Evolutionary conservation across 1,140 invertebrate species (phyloP), one percentile per base, ranked within the genome.

Genomic region (Pseudobourletiella spinata): DNA sequence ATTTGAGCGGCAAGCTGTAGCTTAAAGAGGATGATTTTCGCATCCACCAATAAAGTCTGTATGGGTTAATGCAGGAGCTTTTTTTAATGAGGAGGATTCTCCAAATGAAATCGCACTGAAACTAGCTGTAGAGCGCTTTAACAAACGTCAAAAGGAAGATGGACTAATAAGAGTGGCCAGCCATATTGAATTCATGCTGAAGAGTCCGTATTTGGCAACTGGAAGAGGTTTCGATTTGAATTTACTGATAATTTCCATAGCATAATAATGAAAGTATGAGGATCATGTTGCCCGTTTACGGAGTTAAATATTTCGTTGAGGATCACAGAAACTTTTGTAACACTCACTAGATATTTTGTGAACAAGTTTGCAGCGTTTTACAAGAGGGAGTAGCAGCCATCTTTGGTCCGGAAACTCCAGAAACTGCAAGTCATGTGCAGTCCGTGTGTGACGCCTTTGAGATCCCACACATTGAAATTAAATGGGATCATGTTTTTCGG

Each of bases 371-470:
- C 74, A 84, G 89, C 69, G 80, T 95, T 61, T 76, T 95, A 51
- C 80, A 86, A 66, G 85, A 55, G 69, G 91, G 91, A 11, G 87
- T 96, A 26, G 91, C 89, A 8, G 91, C 89, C 18, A 91, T 97
- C 71, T 95, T 95, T 74, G 93, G 93, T 1, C 92, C 92, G 2
- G 89, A 94, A 74, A 91, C 87, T 39, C 82, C 85, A 1, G 87
- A 91, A 52, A 91, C 90, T 1, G 88, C 90, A 1, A 88, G 87
- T 62, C 91, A 95, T 76, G 89, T 95, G n/a, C 92, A 95, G 77
- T 92, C 89, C 57, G 94, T 95, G 70, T 95, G 91, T 74, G 91
- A 95, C 76, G 90, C 91, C 20, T 89, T 95, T 85, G 91, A 95
- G 77, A 86, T 95, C 69, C 93, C 92, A 1, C 92, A 97, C 76